Evolutionary conservation across 2,797 vertebrate genomes (phyloP), one percentile per base, ranked within the genome.

Genomic region (Siniperca undulata): DNA sequence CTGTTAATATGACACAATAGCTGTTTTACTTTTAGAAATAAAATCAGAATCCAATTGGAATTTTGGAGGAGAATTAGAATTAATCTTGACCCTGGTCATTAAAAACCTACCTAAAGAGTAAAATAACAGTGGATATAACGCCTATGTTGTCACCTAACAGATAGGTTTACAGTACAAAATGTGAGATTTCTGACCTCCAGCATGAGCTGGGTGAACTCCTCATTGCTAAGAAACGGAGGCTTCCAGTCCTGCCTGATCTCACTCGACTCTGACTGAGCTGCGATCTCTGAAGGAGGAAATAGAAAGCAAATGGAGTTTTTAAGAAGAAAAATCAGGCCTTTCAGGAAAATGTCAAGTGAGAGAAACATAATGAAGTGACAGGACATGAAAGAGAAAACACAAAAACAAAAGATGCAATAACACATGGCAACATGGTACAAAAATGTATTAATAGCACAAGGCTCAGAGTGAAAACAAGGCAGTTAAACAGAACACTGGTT

Each of bases 161-260:
- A 42, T 20, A 73, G 48, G 36, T 77, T 30, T 40, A 82, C 16
- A 65, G 24, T 1, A 50, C 4, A 83, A 66, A 83, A 73, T 36
- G 50, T 62, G 68, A 82, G 55, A 78, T 85, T 78, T 92, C 95
- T 86, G 80, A 99, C 98, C 97, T 99, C 98, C 94, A 99, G 94
- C 98, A 99, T 99, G 93, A 99, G 97, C 91, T 99, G 98, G 70
- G 98, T 98, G 95, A 99, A 99, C 92, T 99, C 98, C 94, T 99
- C 97, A 88, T 99, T 99, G 95, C 97, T 98, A 92, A 99, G 97
- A 95, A 99, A 99, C 80, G 97, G 96, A 0, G 98, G 98, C 89
- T 99, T 99, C 98, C 98, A 99, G 95, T 99, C 97, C 93, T 98
- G 98, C 91, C 97, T 97, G 94, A 99, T 99, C 94, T 99, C 98